Conservation (phyloP, 1,140 invertebrate species). For the Thrips palmi region DNA sequence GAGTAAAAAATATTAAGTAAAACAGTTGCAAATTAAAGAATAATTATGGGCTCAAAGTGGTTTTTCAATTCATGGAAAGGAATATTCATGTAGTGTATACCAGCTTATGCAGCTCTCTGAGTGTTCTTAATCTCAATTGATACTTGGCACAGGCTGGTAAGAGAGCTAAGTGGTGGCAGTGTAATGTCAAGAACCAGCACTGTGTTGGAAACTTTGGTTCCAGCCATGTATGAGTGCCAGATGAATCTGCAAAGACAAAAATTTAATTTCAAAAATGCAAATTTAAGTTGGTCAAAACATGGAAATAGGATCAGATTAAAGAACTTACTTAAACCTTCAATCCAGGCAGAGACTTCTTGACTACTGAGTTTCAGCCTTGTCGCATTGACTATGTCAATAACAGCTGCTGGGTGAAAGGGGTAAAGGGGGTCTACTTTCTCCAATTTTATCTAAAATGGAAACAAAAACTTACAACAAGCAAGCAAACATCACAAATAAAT, state of each 20-base stretch:
- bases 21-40: too few relatives aligned
- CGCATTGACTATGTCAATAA: constrained; percentile 54
- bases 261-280: constrained; percentile 7
- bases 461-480: background rate
- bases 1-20: constrained; percentile 7
- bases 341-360: constrained; percentile 61
- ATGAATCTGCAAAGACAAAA: constrained; percentile 13
- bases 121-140: constrained; percentile 56
- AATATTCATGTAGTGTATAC: constrained; percentile 17
- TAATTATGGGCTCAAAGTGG: too few relatives aligned
- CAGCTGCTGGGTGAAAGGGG: constrained; percentile 62
- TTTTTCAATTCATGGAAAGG: too few relatives aligned
- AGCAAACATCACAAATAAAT: constrained; percentile 1
- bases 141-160: constrained; percentile 78
- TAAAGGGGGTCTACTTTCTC: constrained; percentile 72
- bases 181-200: constrained; percentile 90
- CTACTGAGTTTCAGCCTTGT: constrained; percentile 66
- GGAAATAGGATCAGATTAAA: background rate
- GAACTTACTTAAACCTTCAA: constrained; percentile 40
- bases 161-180: constrained; percentile 80
- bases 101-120: constrained; percentile 79
- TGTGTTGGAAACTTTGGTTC: constrained; percentile 85
- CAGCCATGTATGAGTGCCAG: constrained; percentile 37
- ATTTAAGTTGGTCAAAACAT: constrained; percentile 7
- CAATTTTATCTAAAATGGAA: constrained; percentile 35